Base-by-base conservation (phyloP, 1,140 invertebrate species). In the Platorchestia sp. region DNA sequence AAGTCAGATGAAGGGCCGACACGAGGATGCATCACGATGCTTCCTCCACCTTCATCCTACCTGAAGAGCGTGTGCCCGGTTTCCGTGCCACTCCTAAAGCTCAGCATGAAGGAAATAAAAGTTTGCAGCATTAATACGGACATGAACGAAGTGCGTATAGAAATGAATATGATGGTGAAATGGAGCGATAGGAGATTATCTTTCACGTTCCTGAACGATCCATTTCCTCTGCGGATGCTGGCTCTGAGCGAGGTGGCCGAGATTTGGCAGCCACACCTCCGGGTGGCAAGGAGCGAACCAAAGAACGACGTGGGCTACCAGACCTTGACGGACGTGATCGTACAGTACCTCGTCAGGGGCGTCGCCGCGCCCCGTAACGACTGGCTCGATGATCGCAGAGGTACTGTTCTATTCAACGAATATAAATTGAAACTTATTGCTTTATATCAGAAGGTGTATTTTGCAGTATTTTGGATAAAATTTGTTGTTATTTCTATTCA, bases 151-250 rank as follows among this genome's bases (percentile, higher is more conserved):
- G 45, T 93, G 40, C 44, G 91, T 14, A 93, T 93, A 40, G 91
- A 93, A 93, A n/a, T 93, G 0, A 45, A 44, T 7, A 93, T 93
- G 91, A 93, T 40, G 10, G 43, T 93, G 19, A 93, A 93, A 36
- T 93, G 91, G 91, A 93, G 7, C 0, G 91, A 93, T n/a, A 6
- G 40, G 45, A 42, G 91, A 45, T 44, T 93, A 47, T 93, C 91
- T 93, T 93, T 93, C 91, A 44, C 40, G 10, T 93, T 93, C 45
- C 91, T 93, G 44, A 44, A 93, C 40, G 45, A 93, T 27, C 91
- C 91, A 10, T 93, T 6, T 44, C 43, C 91, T 45, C 45, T 93
- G 45, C 41, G 44, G 91, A 40, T 27, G 45, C 45, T 93, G n/a
- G 45, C 0, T 7, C n/a, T 0, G 43, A 45, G 44, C 0, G 40